These are phyloP conservation scores for Chymomyza fuscimana DNA, from an alignment of 2,888 invertebrate genomes.

Conservation along the genomic window DNA sequence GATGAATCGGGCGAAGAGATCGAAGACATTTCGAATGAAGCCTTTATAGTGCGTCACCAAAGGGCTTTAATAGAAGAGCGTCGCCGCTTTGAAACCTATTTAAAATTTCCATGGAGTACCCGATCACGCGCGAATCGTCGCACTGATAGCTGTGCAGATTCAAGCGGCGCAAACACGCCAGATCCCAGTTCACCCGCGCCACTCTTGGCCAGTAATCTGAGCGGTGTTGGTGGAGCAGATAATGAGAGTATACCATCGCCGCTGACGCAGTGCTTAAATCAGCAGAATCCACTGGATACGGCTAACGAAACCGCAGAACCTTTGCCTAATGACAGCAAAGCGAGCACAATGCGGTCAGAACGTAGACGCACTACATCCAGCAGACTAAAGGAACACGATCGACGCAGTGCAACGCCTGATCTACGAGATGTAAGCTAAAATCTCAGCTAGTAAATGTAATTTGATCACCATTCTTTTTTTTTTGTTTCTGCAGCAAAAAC, in stretches of 20 bases:
- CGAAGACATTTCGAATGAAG: conserved; percentile 90
- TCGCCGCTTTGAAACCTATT: conserved; percentile 82
- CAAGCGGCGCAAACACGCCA: conserved; percentile 88
- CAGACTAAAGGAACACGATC: conserved; percentile 67
- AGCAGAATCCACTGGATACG: conserved; percentile 65
- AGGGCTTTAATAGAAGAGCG: conserved; percentile 86
- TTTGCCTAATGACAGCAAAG: conserved; percentile 34
- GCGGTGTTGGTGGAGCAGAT: conserved; percentile 71
- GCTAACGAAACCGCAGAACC: conserved; percentile 56
- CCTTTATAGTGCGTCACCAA: conserved; percentile 86
- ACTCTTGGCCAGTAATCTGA: conserved; percentile 70
- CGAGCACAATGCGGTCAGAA: conserved; percentile 61
- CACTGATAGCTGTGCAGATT: conserved; percentile 85
- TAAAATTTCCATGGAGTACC: conserved; percentile 80
- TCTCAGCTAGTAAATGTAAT: background rate
- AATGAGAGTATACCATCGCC: conserved; percentile 79
- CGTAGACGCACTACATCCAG: conserved; percentile 78
- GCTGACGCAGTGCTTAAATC: conserved; percentile 63
- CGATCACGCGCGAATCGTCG: conserved; percentile 83
- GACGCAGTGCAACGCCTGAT: conserved; percentile 81
- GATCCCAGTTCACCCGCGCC: conserved; percentile 84
- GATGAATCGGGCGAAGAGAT: conserved; percentile 76
- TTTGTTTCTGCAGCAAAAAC: conserved; percentile 81
- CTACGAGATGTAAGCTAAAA: conserved; percentile 78
- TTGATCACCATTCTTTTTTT: conserved; percentile 11